phyloP scores from a whole-genome alignment of 1,140 invertebrate genomes.

The Drosophila micromelanica region DNA sequence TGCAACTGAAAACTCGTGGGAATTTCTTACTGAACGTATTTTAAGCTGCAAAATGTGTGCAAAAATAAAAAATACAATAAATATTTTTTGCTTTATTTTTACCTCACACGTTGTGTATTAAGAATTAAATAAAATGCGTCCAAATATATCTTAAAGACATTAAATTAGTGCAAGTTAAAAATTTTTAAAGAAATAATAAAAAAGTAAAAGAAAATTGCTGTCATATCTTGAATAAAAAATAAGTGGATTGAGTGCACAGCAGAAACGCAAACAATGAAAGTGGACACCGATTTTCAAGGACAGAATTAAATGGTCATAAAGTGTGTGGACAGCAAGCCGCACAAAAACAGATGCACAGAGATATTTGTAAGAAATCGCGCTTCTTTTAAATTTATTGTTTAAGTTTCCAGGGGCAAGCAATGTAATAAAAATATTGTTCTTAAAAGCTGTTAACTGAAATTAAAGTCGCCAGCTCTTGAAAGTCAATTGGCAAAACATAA shows the following conservation, averaged over 20 bases:
- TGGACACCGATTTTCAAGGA: slow-evolving; percentile 9
- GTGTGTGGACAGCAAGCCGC: background rate
- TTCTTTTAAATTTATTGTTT: slow-evolving; percentile 5
- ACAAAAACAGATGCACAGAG: background rate
- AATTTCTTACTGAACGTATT: too few relatives aligned
- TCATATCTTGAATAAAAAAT: slow-evolving; percentile 4
- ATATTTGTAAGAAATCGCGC: background rate
- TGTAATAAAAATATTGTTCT: slow-evolving; percentile 1
- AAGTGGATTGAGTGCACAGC: background rate
- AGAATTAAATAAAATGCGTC: too few relatives aligned
- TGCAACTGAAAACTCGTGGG: too few relatives aligned
- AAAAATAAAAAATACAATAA: too few relatives aligned
- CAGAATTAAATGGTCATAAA: too few relatives aligned
- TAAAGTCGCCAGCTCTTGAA: slow-evolving; percentile 23
- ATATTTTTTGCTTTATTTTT: too few relatives aligned
- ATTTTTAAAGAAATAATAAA: background rate
- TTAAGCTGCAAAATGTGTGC: too few relatives aligned
- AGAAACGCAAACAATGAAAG: slow-evolving; percentile 7
- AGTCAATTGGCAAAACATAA: slow-evolving; percentile 43
- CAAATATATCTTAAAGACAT: too few relatives aligned
- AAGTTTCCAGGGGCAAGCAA: background rate
- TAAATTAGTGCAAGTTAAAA: too few relatives aligned
- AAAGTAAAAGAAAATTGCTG: background rate
- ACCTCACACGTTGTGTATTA: too few relatives aligned
- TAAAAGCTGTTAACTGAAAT: slow-evolving; percentile 17